Base-by-base conservation (phyloP, 2,113 vertebrate species). In the Pomatostomus ruficeps region DNA sequence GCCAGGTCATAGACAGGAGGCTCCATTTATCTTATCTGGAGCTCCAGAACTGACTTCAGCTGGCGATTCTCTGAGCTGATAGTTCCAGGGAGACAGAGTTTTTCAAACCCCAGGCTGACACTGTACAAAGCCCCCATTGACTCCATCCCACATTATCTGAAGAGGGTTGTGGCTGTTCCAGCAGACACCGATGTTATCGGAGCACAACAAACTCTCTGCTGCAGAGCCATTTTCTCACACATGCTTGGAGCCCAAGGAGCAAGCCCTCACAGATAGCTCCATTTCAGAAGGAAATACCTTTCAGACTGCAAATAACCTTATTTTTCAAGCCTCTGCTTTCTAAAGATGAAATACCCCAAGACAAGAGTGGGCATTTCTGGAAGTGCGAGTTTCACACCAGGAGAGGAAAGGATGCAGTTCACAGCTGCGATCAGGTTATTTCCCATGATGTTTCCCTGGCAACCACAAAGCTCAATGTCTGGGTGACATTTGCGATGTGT, bases 401-500 rank as follows among this genome's bases (percentile, higher is more conserved):
- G 54, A 79, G 58, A 89, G 52, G 59, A 89, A 71, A 17, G 70
- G 66, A 79, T 82, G 84, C 46, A 40, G 82, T 43, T 70, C 22
- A 20, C 91, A 89, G 78, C 93, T 90, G 72, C 2, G 18, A 90
- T 93, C 89, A 91, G 94, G 93, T 94, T 90, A 91, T 94, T 82
- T 91, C 85, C 82, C 6, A 8, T 61, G 5, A 66, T 62, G 93
- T 96, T 96, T 95, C 95, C 94, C 36, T 85, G 79, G 95, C 91
- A 97, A 96, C 95, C 46, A 88, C 70, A 62, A 95, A 96, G 55
- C 91, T 95, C 91, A 90, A 77, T 86, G 82, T 93, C 93, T 96
- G 88, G 76, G 75, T 96, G 96, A 94, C 85, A 90, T 91, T 94
- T 93, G 88, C 89, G 66, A 97, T 94, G 75, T 42, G 36, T 93